Evolutionary conservation across 2,113 vertebrate genomes (phyloP).

Genomic region (Lucifuga dentata): DNA sequence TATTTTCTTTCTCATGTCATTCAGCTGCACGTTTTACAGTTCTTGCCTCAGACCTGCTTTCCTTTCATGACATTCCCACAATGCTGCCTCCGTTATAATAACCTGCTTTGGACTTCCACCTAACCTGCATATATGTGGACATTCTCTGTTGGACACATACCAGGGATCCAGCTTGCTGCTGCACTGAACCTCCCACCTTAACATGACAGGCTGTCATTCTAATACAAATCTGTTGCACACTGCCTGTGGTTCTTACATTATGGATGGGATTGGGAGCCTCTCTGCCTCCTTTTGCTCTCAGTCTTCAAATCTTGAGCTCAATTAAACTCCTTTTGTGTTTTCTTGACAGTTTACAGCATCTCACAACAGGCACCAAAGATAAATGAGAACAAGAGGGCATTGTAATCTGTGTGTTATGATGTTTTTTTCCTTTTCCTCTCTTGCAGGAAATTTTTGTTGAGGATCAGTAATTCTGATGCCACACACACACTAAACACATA

Average conservation of each 20-base stretch:
- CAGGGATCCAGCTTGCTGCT: constrained; percentile 19
- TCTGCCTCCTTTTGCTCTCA: constrained; percentile 50
- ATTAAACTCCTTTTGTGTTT: constrained; percentile 46
- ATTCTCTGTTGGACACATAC: constrained; percentile 18
- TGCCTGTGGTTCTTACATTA: constrained; percentile 65
- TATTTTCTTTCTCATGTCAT: neutral
- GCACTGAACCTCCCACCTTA: constrained; percentile 49
- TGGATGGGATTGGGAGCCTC: constrained; percentile 56
- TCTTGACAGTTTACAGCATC: constrained; percentile 42
- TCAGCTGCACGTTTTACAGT: constrained; percentile 1
- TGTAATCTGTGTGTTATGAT: constrained; percentile 55
- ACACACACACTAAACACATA: constrained; percentile 61
- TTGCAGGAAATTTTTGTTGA: constrained; percentile 56
- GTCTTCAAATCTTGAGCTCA: constrained; percentile 18
- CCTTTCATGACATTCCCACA: constrained; percentile 5
- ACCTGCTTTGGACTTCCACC: constrained; percentile 13
- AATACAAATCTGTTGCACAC: constrained; percentile 58
- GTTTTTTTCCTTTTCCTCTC: constrained; percentile 24
- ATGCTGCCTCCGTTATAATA: constrained; percentile 3
- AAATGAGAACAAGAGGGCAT: constrained; percentile 47
- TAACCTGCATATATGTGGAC: constrained; percentile 39
- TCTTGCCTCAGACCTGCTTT: constrained; percentile 17
- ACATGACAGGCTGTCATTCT: constrained; percentile 69
- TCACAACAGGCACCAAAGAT: constrained; percentile 46
- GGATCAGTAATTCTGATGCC: constrained; percentile 69